Evolutionary conservation across 2,113 vertebrate species (phyloP).

Genomic region (Phodopus roborovskii): DNA sequence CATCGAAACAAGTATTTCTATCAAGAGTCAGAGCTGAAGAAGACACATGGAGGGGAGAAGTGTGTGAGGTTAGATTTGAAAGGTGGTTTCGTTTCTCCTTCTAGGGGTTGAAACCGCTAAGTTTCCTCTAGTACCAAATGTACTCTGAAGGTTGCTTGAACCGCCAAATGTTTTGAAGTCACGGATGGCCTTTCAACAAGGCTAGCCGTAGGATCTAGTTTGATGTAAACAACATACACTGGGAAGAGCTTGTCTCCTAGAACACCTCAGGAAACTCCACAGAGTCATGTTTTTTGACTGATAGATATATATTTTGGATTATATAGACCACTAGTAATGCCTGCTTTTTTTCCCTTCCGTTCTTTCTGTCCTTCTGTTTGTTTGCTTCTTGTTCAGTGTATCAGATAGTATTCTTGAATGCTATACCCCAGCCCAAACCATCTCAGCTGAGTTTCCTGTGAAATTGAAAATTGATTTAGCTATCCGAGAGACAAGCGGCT

Average conservation of each 20-base stretch:
- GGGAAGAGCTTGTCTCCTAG: background rate
- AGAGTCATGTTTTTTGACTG: conserved; percentile 48
- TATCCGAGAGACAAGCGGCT: conserved; percentile 83
- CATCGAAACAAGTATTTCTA: conserved; percentile 31
- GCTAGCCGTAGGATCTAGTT: conserved; percentile 19
- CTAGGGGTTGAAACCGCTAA: background rate
- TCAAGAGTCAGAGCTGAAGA: conserved; percentile 31
- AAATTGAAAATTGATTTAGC: conserved; percentile 92
- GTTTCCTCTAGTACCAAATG: conserved; percentile 42
- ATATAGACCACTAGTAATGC: conserved; percentile 38
- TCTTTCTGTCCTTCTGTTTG: background rate
- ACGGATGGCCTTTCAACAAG: background rate
- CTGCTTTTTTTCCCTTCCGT: background rate
- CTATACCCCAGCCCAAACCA: conserved; percentile 90
- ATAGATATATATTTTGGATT: conserved; percentile 49
- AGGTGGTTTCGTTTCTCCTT: conserved; percentile 35
- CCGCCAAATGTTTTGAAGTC: conserved; percentile 41
- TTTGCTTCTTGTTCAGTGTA: conserved; percentile 77
- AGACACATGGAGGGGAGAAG: background rate
- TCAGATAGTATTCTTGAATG: conserved; percentile 87
- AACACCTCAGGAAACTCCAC: conserved; percentile 46
- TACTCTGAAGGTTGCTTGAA: conserved; percentile 45
- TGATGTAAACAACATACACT: conserved; percentile 17
- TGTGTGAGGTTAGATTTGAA: background rate
- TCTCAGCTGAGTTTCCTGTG: conserved; percentile 86